Base-by-base conservation (phyloP, 2,888 invertebrate genomes). In the Tachina fera region DNA sequence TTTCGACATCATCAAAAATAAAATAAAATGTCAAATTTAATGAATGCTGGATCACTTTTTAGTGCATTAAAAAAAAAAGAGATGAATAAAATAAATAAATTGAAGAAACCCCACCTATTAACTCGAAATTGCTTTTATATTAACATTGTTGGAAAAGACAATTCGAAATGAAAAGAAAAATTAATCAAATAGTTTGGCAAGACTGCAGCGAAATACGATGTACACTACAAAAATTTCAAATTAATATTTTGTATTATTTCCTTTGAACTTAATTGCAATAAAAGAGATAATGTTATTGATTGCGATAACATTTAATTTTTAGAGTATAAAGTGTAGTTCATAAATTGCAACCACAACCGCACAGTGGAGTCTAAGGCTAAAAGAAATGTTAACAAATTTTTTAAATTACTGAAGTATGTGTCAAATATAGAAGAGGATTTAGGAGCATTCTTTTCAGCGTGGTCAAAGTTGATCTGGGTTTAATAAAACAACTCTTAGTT, bases 21-120 rank as follows among this genome's bases (percentile, higher is more conserved):
- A 89, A 90, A 89, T 88, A 83, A 91, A 90, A 90, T 90, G 91
- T 91, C 91, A 90, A 91, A 90, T 88, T 88, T 87, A 90, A 89
- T 88, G 87, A 91, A 88, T 87, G 88, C 89, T 89, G 89, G 90
- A 90, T 72, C 49, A 49, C 31, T 31, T 74, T 67, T 74, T 68
- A 13, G 9, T 58, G 13, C 14, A 19, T 51, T 39, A 53, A 58
- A 13, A 13, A 47, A n/a, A 65, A 16, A 65, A 41, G 10, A 16
- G 22, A 70, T 56, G 8, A 31, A 60, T 22, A 22, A 70, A 45
- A 70, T 49, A 68, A 72, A 51, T 19, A 68, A 72, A 51, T n/a
- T 56, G n/a, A 41, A 47, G 14, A 56, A 76, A 80, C 70, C 75
- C 63, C 76, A 77, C 70, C 49, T 51, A 67, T 77, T 45, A 67